Base-by-base conservation (phyloP, 2,888 invertebrate species). In the Omphaloscelis lunosa region DNA sequence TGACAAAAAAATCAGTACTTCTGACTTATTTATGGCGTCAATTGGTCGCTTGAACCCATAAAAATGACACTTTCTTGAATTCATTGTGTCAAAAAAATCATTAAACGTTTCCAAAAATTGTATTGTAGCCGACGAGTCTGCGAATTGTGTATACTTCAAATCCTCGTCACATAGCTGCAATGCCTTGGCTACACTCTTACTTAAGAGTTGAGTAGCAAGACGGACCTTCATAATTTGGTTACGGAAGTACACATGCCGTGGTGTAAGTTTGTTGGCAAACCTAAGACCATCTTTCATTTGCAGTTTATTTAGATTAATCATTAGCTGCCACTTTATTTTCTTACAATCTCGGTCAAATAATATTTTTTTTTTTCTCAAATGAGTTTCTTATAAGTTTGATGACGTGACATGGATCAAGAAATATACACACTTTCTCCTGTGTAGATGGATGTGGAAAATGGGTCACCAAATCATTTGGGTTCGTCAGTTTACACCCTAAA, bases 361-460 rank as follows among this genome's bases (percentile, higher is more conserved):
- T 29, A 70, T 15, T 59, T 23, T 70, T 17, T 71, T 71, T 71
- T 34, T 45, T 45, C 17, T 61, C 61, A 71, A 59, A 71, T 17
- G 45, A 34, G n/a, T 71, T 48, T 71, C 61, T 71, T 48, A 70
- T 71, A 17, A 48, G 17, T 61, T 71, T 48, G 15, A 61, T 71
- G 15, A 71, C 70, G 11, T 70, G 58, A n/a, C 45, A 70, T 53
- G 9, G 53, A 78, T 89, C 89, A n/a, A 88, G 20, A 48, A 90
- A 84, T 41, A 89, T 74, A 17, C 62, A 82, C 3, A 88, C 77
- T 66, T 86, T 78, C 41, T 84, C 77, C 62, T 5, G 15, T 6
- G 85, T 69, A 69, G 12, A 62, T 29, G 89, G 88, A 74, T 89
- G 85, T 65, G 68, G 56, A 69, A 58, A 90, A 72, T 79, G 56